Base-by-base conservation (phyloP, 2,888 invertebrate species). In the Lymantria dispar region DNA sequence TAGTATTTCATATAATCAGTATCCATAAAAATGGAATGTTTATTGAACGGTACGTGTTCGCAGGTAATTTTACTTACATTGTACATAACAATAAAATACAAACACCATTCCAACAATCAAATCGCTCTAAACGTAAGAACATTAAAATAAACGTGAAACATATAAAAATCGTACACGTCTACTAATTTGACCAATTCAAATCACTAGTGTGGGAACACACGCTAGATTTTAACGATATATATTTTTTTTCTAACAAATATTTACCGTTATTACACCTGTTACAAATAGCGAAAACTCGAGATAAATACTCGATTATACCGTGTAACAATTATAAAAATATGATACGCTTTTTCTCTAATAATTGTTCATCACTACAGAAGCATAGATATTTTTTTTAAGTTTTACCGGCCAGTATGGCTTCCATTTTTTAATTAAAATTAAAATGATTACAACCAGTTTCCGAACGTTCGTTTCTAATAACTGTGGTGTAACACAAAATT, bases 291-390 rank as follows among this genome's bases (percentile, higher is more conserved):
- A 79, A 76, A 80, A 71, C 65, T 62, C 60, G 62, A 66, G 55
- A 68, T 70, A 71, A 72, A 62, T 58, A 64, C 55, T 60, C 70
- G 55, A 67, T 70, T 66, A 62, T 45, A 70, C 62, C 64, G 62
- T 69, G 53, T 7, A 60, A 50, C 60, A 42, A 60, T 67, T 68
- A 73, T 53, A 67, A 63, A 71, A 68, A 76, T 79, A 72, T 70
- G 82, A 76, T 64, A 88, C 84, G 87, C 83, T 87, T 84, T 87
- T 86, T 82, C 78, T 70, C 63, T 50, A 65, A 72, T 80, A 80
- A 82, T 84, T 78, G 77, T 62, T 76, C 80, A 82, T 82, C 74
- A 70, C 80, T 71, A 76, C 88, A 82, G 88, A 88, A 89, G 88
- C 88, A 76, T 83, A 65, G 29, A 22, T 41, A 15, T 22, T 22